Evolutionary conservation across 1,140 invertebrate genomes (phyloP).

Genomic region (Ceratina calcarata): DNA sequence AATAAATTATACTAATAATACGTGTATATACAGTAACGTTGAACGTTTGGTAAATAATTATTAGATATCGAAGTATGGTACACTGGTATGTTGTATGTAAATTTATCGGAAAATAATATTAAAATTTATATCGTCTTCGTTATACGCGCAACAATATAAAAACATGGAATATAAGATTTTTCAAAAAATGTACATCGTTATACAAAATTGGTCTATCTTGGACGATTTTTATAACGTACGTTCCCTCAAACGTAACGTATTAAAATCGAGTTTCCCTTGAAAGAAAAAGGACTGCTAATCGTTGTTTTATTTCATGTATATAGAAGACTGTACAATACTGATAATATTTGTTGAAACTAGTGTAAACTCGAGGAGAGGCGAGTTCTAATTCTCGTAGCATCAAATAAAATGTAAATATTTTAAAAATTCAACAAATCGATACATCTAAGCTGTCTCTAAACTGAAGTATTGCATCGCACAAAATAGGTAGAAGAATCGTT

Average conservation of each 20-base stretch:
- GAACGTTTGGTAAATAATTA: constrained; percentile 22
- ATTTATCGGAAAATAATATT: constrained; percentile 39
- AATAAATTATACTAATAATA: constrained; percentile 19
- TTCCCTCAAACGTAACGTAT: background rate
- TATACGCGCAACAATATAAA: constrained; percentile 31
- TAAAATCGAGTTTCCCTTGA: background rate
- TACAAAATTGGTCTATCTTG: constrained; percentile 17
- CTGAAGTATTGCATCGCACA: too few species aligned
- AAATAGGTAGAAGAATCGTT: too few species aligned
- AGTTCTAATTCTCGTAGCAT: too few species aligned
- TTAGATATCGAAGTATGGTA: constrained; percentile 16
- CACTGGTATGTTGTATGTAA: constrained; percentile 20
- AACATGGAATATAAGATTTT: constrained; percentile 32
- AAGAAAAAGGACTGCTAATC: too few species aligned
- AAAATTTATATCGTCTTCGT: background rate
- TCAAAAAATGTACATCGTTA: constrained; percentile 1
- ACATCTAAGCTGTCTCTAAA: too few species aligned
- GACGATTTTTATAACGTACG: constrained; percentile 7
- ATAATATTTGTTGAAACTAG: too few species aligned
- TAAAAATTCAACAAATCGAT: too few species aligned
- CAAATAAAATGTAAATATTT: too few species aligned
- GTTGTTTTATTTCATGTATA: too few species aligned
- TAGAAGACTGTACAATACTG: too few species aligned
- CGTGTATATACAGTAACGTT: constrained; percentile 15
- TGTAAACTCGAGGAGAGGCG: too few species aligned